phyloP scores from a whole-genome alignment of 2,797 vertebrate genomes.

The Parambassis ranga region DNA sequence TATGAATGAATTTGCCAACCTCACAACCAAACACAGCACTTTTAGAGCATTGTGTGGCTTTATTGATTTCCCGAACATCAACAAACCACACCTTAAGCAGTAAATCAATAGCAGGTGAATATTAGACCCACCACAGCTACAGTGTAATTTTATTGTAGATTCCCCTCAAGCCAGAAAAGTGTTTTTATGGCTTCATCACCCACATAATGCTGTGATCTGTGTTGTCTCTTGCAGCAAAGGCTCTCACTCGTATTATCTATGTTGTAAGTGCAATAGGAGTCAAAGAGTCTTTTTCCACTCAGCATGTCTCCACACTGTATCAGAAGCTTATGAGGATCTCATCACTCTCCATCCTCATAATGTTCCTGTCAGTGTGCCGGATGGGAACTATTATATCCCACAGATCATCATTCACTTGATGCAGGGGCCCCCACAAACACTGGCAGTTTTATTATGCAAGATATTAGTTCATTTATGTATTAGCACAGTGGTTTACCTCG shows the following conservation, averaged over 20 bases:
- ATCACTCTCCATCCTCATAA: conserved; percentile 74
- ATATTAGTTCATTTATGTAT: conserved; percentile 49
- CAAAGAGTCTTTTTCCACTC: conserved; percentile 54
- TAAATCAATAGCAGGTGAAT: conserved; percentile 18
- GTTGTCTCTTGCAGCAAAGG: conserved; percentile 28
- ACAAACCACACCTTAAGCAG: neutral
- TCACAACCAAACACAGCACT: no score
- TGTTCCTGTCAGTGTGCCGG: conserved; percentile 60
- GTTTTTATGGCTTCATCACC: conserved; percentile 56
- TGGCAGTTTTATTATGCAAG: conserved; percentile 46
- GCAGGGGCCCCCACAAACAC: conserved; percentile 37
- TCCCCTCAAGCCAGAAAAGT: conserved; percentile 32
- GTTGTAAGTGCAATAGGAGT: conserved; percentile 47
- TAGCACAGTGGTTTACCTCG: conserved; percentile 38
- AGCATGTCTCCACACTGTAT: conserved; percentile 47
- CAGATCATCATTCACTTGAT: conserved; percentile 61
- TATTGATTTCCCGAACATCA: neutral
- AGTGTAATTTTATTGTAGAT: conserved; percentile 25
- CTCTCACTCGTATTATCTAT: conserved; percentile 50
- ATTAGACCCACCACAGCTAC: conserved; percentile 15
- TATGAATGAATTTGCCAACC: no score
- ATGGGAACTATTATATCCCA: conserved; percentile 65
- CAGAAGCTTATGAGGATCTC: conserved; percentile 43
- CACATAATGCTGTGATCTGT: conserved; percentile 51
- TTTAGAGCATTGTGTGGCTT: no score